Conservation (phyloP, 1,140 invertebrate species). For the Eurosta solidaginis region DNA sequence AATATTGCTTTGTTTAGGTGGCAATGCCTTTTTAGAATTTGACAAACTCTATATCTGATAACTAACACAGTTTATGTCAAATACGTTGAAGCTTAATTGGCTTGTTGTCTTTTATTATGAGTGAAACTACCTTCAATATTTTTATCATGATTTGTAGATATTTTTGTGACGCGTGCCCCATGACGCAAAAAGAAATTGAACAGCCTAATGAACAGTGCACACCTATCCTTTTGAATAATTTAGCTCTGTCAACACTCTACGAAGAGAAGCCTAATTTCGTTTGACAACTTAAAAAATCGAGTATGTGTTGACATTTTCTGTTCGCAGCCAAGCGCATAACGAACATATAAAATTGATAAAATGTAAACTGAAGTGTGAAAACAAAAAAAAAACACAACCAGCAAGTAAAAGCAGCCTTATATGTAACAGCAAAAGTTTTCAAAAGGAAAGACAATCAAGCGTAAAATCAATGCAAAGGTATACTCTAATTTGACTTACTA, state of each 20-base stretch:
- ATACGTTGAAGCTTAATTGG: no score
- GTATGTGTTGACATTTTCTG: constrained; percentile 57
- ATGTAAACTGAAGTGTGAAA: constrained; percentile 33
- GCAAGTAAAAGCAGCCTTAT: background rate
- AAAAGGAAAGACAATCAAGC: background rate
- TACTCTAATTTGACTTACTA: no score
- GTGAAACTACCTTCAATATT: no score
- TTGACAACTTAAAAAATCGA: constrained; percentile 57
- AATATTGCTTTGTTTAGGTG: no score
- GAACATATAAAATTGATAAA: constrained; percentile 39
- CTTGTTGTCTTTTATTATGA: no score
- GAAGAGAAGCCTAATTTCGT: background rate
- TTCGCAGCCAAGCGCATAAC: constrained; percentile 36
- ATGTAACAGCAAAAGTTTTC: background rate
- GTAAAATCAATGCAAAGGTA: constrained; percentile 12
- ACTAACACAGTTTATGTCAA: no score
- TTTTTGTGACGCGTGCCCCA: background rate
- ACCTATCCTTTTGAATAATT: background rate
- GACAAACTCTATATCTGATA: no score
- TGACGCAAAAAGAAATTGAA: no score
- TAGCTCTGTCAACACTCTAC: background rate
- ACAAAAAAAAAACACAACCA: background rate
- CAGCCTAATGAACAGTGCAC: background rate
- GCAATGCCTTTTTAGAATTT: no score
- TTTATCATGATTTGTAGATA: no score